These are phyloP conservation scores for Anarhynchus alexandrinus DNA, from an alignment of 2,113 vertebrate species.

Conservation along the genomic window DNA sequence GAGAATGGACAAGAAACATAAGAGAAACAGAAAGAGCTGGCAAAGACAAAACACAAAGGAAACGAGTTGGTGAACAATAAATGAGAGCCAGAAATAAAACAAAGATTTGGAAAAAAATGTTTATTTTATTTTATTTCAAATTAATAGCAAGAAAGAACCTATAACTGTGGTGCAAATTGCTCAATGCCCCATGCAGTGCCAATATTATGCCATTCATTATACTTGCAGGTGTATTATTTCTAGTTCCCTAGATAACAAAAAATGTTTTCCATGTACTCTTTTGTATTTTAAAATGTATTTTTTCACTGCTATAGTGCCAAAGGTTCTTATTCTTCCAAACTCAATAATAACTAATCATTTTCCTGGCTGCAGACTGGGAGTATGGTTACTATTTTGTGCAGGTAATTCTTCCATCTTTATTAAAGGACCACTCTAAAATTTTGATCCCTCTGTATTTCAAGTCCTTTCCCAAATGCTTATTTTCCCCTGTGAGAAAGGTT, in stretches of 20 bases:
- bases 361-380: constrained; percentile 44
- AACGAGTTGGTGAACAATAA: constrained; percentile 64
- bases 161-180: constrained; percentile 66
- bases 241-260: constrained; percentile 71
- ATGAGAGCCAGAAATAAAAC: constrained; percentile 59
- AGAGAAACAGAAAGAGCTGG: constrained; percentile 48
- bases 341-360: constrained; percentile 72
- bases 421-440: constrained; percentile 54
- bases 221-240: constrained; percentile 80
- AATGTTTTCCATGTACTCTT: constrained; percentile 67
- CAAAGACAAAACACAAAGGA: constrained; percentile 44
- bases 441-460: constrained; percentile 37
- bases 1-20: constrained; percentile 25
- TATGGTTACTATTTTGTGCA: constrained; percentile 45
- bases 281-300: constrained; percentile 72
- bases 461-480: constrained; percentile 64
- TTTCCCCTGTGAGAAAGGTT: constrained; percentile 51
- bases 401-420: constrained; percentile 39
- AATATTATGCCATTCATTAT: constrained; percentile 76
- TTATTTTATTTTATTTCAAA: constrained; percentile 77
- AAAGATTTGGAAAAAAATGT: constrained; percentile 55
- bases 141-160: constrained; percentile 72
- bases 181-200: constrained; percentile 67
- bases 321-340: constrained; percentile 62
- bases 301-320: constrained; percentile 64